Percentiles rank a stretch among this genome's conserved stretches.
Evolutionary conservation across 2,797 vertebrate species (phyloP).

Genomic region (Tokudaia muenninki): DNA sequence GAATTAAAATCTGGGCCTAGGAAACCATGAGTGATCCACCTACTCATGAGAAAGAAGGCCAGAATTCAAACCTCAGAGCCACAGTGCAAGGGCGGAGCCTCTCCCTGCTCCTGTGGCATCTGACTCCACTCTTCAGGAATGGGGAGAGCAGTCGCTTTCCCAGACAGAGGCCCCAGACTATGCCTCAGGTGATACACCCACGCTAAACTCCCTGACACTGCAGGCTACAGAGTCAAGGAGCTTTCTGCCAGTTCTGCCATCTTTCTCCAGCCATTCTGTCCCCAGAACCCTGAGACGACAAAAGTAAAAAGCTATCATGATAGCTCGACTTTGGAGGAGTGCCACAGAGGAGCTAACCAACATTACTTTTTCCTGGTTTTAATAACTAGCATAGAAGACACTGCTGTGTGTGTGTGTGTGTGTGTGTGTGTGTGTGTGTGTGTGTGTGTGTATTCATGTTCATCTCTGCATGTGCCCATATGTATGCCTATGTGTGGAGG

Average conservation of each 20-base stretch:
- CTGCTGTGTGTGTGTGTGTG: neutral
- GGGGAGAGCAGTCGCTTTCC: conserved; percentile 33
- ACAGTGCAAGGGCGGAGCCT: neutral
- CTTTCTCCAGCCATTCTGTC: conserved; percentile 6
- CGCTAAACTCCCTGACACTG: neutral
- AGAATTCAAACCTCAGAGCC: neutral
- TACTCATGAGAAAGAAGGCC: neutral
- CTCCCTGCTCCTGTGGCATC: neutral
- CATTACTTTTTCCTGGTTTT: neutral
- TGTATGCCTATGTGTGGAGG: neutral
- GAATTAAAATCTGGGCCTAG: conserved; percentile 44
- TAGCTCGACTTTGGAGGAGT: neutral
- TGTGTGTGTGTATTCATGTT: neutral
- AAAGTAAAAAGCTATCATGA: conserved; percentile 10
- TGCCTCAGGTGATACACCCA: conserved; percentile 19
- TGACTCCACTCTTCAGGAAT: conserved; percentile 55
- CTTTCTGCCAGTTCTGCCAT: neutral
- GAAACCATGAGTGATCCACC: neutral
- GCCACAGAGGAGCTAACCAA: neutral
- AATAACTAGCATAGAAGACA: neutral
- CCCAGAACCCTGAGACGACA: conserved; percentile 53
- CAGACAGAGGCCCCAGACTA: conserved; percentile 38
- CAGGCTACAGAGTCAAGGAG: conserved; percentile 44
- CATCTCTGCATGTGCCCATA: neutral
- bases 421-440: neutral